Evolutionary conservation across 2,888 invertebrate genomes (phyloP).

Genomic region (Mylabris sibirica): DNA sequence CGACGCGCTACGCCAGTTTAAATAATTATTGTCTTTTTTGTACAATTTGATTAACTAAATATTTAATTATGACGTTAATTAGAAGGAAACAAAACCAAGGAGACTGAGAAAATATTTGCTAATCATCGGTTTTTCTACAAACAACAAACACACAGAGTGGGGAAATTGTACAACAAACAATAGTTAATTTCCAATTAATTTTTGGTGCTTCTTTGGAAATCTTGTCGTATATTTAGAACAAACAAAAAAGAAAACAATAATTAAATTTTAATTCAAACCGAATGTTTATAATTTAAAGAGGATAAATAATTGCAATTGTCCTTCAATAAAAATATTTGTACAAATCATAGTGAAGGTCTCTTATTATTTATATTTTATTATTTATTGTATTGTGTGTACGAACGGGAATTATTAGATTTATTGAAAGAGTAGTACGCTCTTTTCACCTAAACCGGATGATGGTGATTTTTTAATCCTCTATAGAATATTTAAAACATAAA

Average conservation of each 20-base stretch:
- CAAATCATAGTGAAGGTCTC: background rate
- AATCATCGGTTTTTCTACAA: background rate
- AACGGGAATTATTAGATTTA: background rate
- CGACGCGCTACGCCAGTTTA: background rate
- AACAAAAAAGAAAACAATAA: too few relatives aligned
- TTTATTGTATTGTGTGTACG: background rate
- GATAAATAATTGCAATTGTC: slow-evolving; percentile 19
- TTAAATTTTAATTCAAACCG: too few relatives aligned
- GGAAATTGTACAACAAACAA: background rate
- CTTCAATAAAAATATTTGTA: background rate
- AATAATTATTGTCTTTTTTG: too few relatives aligned
- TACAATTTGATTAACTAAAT: background rate
- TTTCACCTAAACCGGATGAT: slow-evolving; percentile 12
- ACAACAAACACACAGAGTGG: too few relatives aligned
- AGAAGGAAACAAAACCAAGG: background rate
- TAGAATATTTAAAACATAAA: background rate
- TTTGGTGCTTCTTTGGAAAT: background rate
- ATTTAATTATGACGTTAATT: background rate
- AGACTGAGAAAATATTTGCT: background rate
- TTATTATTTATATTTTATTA: background rate
- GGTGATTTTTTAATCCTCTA: slow-evolving; percentile 13
- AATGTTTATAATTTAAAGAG: too few relatives aligned
- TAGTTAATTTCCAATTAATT: background rate
- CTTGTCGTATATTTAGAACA: background rate
- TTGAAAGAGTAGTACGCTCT: background rate